These are phyloP conservation scores for Liposcelis brunnea DNA, from an alignment of 2,888 invertebrate species.

Conservation along the genomic window DNA sequence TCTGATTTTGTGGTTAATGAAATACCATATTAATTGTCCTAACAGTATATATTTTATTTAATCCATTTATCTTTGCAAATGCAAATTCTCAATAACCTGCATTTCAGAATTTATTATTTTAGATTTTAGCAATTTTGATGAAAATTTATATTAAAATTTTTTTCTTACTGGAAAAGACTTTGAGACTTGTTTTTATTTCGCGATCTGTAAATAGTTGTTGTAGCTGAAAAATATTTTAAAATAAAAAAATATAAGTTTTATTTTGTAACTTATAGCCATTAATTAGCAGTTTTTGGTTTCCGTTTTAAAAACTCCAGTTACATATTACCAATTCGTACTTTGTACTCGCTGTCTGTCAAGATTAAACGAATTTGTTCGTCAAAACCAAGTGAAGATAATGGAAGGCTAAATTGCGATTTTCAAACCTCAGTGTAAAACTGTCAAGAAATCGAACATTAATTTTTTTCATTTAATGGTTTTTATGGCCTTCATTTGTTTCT, in stretches of 20 bases:
- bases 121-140: background rate
- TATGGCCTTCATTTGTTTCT: background rate
- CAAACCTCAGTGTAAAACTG: too few relatives aligned
- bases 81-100: too few relatives aligned
- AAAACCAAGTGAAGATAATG: too few relatives aligned
- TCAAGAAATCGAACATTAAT: background rate
- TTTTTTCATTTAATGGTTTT: background rate
- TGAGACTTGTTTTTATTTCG: background rate
- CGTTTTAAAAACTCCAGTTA: too few relatives aligned
- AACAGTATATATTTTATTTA: too few relatives aligned
- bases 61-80: too few relatives aligned
- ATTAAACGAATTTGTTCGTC: too few relatives aligned
- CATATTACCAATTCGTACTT: too few relatives aligned
- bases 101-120: background rate
- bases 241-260: background rate
- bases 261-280: background rate
- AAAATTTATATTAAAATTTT: background rate
- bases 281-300: too few relatives aligned
- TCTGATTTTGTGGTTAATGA: background rate
- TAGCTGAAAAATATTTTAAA: background rate
- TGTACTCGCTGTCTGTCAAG: too few relatives aligned
- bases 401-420: too few relatives aligned
- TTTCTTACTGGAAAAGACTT: background rate
- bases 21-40: too few relatives aligned
- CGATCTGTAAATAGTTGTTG: background rate